These are phyloP conservation scores for Watersipora subatra DNA, from an alignment of 1,140 invertebrate genomes.

Conservation along the genomic window DNA sequence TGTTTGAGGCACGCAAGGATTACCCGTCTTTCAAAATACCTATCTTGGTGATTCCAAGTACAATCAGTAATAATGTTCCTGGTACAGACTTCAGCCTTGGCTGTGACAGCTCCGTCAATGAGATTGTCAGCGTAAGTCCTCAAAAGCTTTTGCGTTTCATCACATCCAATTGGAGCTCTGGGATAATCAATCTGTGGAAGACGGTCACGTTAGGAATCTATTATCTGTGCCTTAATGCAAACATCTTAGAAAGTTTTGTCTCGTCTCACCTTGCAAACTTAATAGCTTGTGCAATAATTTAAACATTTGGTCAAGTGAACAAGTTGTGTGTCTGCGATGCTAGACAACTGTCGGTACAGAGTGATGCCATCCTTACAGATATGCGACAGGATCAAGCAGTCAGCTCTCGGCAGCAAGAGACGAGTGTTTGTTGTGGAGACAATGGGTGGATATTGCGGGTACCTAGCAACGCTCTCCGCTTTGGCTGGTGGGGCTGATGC, in stretches of 20 bases:
- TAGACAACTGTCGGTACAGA: too few species aligned
- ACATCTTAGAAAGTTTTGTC: too few species aligned
- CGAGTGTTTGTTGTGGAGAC: slow-evolving; percentile 87
- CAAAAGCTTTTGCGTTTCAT: too few species aligned
- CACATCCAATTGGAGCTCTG: too few species aligned
- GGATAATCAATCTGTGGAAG: too few species aligned
- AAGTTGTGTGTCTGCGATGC: too few species aligned
- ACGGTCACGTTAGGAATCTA: too few species aligned
- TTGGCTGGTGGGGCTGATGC: slow-evolving; percentile 94
- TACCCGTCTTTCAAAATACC: slow-evolving; percentile 84
- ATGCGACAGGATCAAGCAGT: slow-evolving; percentile 71
- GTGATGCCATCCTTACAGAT: too few species aligned
- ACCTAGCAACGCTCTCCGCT: slow-evolving; percentile 84
- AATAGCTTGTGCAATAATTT: too few species aligned
- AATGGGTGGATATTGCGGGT: slow-evolving; percentile 97
- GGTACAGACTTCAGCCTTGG: slow-evolving; percentile 92
- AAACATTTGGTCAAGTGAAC: too few species aligned
- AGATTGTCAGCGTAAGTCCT: slow-evolving; percentile 74
- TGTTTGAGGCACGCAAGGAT: slow-evolving; percentile 59
- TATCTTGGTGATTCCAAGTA: slow-evolving; percentile 88
- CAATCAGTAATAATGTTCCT: slow-evolving; percentile 71
- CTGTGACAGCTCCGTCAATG: slow-evolving; percentile 92
- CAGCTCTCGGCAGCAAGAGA: slow-evolving; percentile 45
- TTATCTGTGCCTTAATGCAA: too few species aligned
- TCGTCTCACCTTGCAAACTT: too few species aligned